Percentiles rank a stretch among this genome's conserved stretches.
Conservation (phyloP, 2,888 invertebrate genomes). For the Rhaphigaster nebulosa region DNA sequence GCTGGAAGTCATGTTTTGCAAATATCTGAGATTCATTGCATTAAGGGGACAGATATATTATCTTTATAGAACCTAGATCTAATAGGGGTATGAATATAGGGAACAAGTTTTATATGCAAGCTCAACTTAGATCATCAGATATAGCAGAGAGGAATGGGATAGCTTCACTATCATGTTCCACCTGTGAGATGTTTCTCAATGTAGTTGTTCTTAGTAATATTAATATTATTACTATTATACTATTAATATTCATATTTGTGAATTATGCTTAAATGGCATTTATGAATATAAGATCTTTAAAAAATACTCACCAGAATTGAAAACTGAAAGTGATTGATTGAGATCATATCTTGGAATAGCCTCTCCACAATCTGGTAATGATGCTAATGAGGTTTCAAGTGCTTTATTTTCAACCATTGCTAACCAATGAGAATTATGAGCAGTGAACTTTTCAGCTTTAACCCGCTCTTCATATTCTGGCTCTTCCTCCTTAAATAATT, state of each 20-base stretch:
- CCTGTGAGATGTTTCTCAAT: too few species aligned
- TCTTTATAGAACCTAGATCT: too few species aligned
- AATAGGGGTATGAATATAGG: too few species aligned
- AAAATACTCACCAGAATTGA: slow-evolving; percentile 68
- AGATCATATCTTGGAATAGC: slow-evolving; percentile 84
- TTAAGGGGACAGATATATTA: too few species aligned
- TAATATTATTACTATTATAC: too few species aligned
- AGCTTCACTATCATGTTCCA: too few species aligned
- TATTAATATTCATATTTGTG: background rate
- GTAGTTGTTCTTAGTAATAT: too few species aligned
- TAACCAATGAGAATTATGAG: slow-evolving; percentile 98
- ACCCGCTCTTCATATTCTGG: slow-evolving; percentile 92
- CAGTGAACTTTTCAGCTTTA: slow-evolving; percentile 94
- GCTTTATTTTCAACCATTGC: slow-evolving; percentile 90
- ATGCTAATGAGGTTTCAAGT: slow-evolving; percentile 68
- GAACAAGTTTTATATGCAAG: too few species aligned
- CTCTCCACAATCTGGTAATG: slow-evolving; percentile 68
- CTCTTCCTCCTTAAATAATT: slow-evolving; percentile 62
- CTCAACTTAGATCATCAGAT: too few species aligned
- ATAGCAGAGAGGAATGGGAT: too few species aligned
- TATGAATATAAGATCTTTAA: background rate
- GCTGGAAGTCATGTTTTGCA: too few species aligned
- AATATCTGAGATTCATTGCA: too few species aligned
- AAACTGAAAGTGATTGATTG: slow-evolving; percentile 72
- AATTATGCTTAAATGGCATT: slow-evolving; percentile 2